These are phyloP conservation scores for Marmota monax DNA, from an alignment of 2,113 vertebrate species.

Conservation along the genomic window DNA sequence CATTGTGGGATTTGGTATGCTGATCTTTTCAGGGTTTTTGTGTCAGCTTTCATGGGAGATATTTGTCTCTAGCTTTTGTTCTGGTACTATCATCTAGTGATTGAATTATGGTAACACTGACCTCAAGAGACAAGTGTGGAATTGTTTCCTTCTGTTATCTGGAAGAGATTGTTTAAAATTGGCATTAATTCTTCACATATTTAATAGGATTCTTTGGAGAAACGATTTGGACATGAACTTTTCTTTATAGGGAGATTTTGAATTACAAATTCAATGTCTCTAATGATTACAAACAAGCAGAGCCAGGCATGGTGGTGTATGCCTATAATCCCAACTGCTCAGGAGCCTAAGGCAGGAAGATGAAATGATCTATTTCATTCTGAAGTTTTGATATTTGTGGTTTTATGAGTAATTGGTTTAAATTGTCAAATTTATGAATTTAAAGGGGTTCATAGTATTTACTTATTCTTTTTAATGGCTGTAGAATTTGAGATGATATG, in stretches of 20 bases:
- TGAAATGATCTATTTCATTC: background rate
- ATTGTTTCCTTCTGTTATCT: background rate
- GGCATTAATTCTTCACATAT: background rate
- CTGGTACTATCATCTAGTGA: background rate
- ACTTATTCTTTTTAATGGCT: background rate
- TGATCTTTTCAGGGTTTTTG: background rate
- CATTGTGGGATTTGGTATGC: background rate
- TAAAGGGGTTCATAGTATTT: background rate
- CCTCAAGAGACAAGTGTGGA: background rate
- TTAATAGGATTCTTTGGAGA: background rate
- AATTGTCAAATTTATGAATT: background rate
- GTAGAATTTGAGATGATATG: background rate
- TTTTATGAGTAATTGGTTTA: background rate
- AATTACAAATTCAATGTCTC: background rate
- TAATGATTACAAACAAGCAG: background rate
- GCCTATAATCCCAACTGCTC: no score
- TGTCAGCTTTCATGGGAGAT: background rate
- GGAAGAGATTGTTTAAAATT: background rate
- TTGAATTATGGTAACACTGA: background rate
- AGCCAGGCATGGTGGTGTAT: no score
- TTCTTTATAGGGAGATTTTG: background rate
- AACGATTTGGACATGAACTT: background rate
- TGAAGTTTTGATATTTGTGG: background rate
- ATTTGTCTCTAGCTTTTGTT: background rate
- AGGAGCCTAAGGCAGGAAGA: no score